Percentiles rank a stretch among this genome's conserved stretches.
Conservation (phyloP, 2,888 invertebrate species). For the Drosophila fungiperda region DNA sequence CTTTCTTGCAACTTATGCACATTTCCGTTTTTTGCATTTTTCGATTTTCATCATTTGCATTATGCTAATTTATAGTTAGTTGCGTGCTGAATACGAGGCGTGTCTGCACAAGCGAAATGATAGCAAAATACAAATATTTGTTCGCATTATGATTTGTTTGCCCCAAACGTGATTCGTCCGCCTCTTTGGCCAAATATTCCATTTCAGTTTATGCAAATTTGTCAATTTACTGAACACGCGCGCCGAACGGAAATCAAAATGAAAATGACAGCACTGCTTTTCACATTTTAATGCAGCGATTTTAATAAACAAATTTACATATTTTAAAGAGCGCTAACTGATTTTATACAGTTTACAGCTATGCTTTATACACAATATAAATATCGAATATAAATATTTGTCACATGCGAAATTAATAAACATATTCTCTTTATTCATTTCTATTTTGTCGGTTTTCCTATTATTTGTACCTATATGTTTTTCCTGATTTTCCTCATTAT, state of each 20-base stretch:
- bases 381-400: background rate
- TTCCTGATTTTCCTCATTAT: too few relatives aligned
- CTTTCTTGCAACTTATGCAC: constrained; percentile 24
- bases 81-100: constrained; percentile 10
- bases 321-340: constrained; percentile 21
- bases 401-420: background rate
- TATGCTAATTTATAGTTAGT: constrained; percentile 67
- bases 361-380: background rate
- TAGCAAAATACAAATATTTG: constrained; percentile 56
- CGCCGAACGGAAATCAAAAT: constrained; percentile 43
- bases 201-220: constrained; percentile 60
- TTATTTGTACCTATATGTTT: too few relatives aligned
- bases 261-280: constrained; percentile 32
- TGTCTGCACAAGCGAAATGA: constrained; percentile 55
- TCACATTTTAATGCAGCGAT: constrained; percentile 47
- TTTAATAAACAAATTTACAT: constrained; percentile 28
- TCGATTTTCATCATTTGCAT: constrained; percentile 53
- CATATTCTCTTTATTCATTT: background rate
- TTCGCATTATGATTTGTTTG: constrained; percentile 62
- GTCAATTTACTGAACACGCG: constrained; percentile 49
- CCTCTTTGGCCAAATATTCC: constrained; percentile 9
- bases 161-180: constrained; percentile 1
- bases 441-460: background rate
- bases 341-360: background rate
- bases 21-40: constrained; percentile 43